phyloP scores from a whole-genome alignment of 1,140 invertebrate genomes.

The Maconellicoccus hirsutus region DNA sequence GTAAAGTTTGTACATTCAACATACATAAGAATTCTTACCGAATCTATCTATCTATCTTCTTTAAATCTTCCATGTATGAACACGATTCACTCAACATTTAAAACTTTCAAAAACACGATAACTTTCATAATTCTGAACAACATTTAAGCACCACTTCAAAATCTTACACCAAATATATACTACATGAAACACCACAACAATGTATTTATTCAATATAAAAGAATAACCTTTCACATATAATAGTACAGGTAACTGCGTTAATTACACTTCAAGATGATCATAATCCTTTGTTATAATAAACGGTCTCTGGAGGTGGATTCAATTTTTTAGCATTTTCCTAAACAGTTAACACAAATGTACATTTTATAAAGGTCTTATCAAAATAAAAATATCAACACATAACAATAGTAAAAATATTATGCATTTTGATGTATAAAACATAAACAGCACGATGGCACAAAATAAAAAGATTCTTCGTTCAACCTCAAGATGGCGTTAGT shows the following conservation, averaged over 20 bases:
- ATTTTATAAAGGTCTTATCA: neutral
- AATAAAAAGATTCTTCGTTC: neutral
- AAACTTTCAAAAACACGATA: too few relatives aligned
- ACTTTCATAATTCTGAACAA: too few relatives aligned
- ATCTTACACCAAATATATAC: too few relatives aligned
- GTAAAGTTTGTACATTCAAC: too few relatives aligned
- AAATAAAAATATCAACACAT: neutral
- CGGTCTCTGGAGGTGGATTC: slow-evolving; percentile 24
- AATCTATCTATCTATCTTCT: too few relatives aligned
- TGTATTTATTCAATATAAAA: neutral
- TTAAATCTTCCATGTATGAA: too few relatives aligned
- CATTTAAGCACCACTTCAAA: too few relatives aligned
- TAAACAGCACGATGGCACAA: neutral
- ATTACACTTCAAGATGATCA: slow-evolving; percentile 5
- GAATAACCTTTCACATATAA: neutral
- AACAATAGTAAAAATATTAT: too few relatives aligned
- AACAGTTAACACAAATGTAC: slow-evolving; percentile 1
- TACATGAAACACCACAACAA: neutral
- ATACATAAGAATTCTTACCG: too few relatives aligned
- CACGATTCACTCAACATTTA: too few relatives aligned
- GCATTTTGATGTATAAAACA: neutral
- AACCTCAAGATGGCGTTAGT: neutral
- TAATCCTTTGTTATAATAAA: slow-evolving; percentile 29
- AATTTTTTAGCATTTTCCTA: slow-evolving; percentile 26
- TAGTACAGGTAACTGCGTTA: neutral